Evolutionary conservation across 37 sponge, comb jelly and placozoan species (phyloP).

Genomic region (Cladorhizidae sp.): DNA sequence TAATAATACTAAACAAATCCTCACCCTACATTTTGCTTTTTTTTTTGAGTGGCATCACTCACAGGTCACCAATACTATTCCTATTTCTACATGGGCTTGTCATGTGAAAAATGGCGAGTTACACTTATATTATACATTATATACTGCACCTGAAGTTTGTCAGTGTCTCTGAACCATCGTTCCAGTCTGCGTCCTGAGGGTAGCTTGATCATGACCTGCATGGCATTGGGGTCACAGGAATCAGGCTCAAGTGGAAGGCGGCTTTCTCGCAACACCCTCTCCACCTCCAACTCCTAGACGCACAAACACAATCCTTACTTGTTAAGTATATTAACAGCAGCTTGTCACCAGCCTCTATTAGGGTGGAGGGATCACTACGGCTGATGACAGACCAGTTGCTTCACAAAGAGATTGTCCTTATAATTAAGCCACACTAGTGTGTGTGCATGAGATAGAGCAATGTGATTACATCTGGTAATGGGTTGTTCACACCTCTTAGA

Average conservation of each 20-base stretch:
- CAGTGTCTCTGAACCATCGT: conserved; percentile 44
- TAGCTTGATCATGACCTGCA: conserved; percentile 36
- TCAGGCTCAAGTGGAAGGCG: conserved; percentile 71
- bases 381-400: too few relatives aligned
- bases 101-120: not conserved
- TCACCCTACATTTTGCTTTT: too few relatives aligned
- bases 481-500: too few relatives aligned
- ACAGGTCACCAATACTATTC: not conserved
- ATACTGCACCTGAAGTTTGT: conserved; percentile 52
- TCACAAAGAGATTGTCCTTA: too few relatives aligned
- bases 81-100: not conserved
- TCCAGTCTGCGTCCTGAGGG: conserved; percentile 58
- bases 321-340: too few relatives aligned
- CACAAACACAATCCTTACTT: too few relatives aligned
- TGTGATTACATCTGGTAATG: too few relatives aligned
- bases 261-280: conserved; percentile 20
- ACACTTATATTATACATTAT: not conserved
- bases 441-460: too few relatives aligned
- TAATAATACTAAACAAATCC: too few relatives aligned
- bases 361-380: too few relatives aligned
- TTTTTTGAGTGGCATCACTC: not conserved
- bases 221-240: not conserved
- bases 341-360: too few relatives aligned
- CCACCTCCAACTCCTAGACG: conserved; percentile 44
- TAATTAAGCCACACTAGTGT: too few relatives aligned